phyloP scores from a whole-genome alignment of 2,113 vertebrate species.

The Nycticorax nycticorax region DNA sequence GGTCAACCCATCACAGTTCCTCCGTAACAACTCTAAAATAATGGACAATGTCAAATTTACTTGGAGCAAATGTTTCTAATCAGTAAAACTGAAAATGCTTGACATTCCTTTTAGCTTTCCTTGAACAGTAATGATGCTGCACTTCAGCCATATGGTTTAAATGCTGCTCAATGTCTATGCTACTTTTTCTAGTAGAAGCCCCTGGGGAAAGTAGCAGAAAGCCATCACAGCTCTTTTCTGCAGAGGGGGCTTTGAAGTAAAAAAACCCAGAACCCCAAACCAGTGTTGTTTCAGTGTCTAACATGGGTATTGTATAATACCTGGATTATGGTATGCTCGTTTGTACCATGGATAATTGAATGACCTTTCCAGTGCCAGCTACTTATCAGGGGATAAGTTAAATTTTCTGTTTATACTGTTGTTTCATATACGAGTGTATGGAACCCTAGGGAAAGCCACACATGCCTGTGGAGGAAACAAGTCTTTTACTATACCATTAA shows the following conservation, averaged over 20 bases:
- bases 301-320: neutral
- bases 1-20: neutral
- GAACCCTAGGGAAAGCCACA: neutral
- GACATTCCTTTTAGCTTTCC: neutral
- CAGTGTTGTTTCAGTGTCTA: neutral
- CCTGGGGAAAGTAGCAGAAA: neutral
- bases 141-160: neutral
- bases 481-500: neutral
- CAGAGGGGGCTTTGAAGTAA: neutral
- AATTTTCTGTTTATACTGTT: neutral
- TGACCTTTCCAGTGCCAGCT: neutral
- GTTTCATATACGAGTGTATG: neutral
- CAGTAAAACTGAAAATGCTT: neutral
- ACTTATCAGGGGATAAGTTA: neutral
- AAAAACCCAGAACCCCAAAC: neutral
- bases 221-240: neutral
- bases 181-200: neutral
- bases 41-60: neutral
- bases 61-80: neutral
- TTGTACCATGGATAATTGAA: neutral
- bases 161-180: neutral
- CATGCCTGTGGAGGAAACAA: neutral
- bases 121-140: neutral
- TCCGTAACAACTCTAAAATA: neutral
- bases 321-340: neutral